Evolutionary conservation across 2,888 invertebrate species (phyloP).

Genomic region (Hololepta plana): DNA sequence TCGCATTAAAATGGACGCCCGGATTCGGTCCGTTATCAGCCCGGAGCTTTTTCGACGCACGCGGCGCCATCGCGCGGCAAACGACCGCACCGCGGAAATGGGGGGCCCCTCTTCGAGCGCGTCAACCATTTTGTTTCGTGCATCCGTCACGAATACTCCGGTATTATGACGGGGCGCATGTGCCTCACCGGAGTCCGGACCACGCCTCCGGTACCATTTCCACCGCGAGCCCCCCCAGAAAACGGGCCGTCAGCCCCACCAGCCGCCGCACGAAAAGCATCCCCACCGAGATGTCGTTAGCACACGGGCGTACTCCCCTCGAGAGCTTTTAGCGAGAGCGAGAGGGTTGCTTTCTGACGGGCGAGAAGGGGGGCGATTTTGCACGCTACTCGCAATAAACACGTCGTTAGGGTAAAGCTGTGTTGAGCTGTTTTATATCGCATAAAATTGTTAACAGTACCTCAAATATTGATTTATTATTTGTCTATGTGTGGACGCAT

Average conservation of each 20-base stretch:
- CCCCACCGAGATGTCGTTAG: too few species aligned
- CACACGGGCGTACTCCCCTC: too few species aligned
- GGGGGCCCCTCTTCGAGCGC: too few species aligned
- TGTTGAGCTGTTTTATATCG: constrained; percentile 26
- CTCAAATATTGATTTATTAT: constrained; percentile 26
- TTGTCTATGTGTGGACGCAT: too few species aligned
- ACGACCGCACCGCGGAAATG: constrained; percentile 15
- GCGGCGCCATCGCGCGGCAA: constrained; percentile 27
- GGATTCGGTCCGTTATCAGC: constrained; percentile 2
- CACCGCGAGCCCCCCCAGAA: too few species aligned
- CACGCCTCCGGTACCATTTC: too few species aligned
- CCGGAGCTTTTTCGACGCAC: neutral
- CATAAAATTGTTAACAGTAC: constrained; percentile 27
- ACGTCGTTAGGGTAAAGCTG: constrained; percentile 29
- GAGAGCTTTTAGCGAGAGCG: too few species aligned
- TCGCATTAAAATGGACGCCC: neutral
- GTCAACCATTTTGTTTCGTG: constrained; percentile 43
- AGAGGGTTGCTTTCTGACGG: constrained; percentile 13
- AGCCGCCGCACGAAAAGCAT: too few species aligned
- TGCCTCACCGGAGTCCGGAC: too few species aligned
- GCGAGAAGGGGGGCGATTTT: constrained; percentile 17
- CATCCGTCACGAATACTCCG: too few species aligned
- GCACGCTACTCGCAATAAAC: too few species aligned
- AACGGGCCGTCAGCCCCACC: too few species aligned
- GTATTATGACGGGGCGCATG: constrained; percentile 28